Base-by-base conservation (phyloP, 2,888 invertebrate genomes). In the Plebejus anna region DNA sequence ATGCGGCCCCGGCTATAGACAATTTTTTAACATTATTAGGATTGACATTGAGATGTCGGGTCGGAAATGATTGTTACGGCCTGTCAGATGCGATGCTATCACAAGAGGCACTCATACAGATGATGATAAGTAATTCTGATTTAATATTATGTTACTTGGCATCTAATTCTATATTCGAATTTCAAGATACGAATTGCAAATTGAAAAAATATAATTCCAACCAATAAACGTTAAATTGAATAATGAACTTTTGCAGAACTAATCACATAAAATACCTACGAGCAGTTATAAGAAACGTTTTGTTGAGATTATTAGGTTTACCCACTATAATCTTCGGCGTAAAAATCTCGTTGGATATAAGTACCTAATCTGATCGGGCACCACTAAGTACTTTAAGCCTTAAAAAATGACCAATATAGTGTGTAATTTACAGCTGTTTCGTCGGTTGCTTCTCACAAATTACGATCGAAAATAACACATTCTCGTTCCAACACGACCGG, bases 381-480 rank as follows among this genome's bases (percentile, higher is more conserved):
- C 28, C 72, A n/a, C 72, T 72, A 72, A 72, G 70, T 76, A 55
- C 70, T 57, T 70, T 55, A 71, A 57, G 85, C 84, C 84, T 84
- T 85, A 84, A 86, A 86, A 85, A 86, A 85, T 84, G 85, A 86
- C 84, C 84, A 85, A 86, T 84, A 85, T 84, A 84, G 87, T 86
- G 81, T 85, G 87, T 94, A 93, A 93, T 94, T 93, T 92, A 92
- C 93, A 92, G 91, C 91, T 93, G 91, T 88, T 91, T 90, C 88
- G 86, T 86, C 90, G 90, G 90, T 91, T 90, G 89, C 90, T 91
- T 92, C 92, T 89, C 92, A 92, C 92, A 92, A 94, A 93, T 94
- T 94, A 94, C 89, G 89, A 90, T 91, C 87, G 91, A 87, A 93
- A 94, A 94, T 93, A 94, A 94, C 93, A 94, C 91, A 92, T 90